Conservation (phyloP, 2,888 invertebrate genomes). For the Erebia ligea region DNA sequence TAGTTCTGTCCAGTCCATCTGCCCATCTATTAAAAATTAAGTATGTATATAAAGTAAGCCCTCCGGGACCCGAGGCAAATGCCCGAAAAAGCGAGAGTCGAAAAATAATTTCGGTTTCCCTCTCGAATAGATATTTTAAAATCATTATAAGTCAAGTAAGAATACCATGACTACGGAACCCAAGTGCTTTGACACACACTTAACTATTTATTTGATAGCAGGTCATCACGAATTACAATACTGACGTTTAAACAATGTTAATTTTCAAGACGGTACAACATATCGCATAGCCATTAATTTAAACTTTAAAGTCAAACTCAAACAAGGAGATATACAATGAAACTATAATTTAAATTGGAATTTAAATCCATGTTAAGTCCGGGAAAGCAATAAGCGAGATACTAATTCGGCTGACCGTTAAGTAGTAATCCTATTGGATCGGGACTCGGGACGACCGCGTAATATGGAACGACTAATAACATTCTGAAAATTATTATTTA, state of each 20-base stretch:
- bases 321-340: slow-evolving; percentile 26
- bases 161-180: too few species aligned
- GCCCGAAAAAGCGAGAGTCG: too few species aligned
- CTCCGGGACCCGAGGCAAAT: too few species aligned
- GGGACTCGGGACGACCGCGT: slow-evolving; percentile 49
- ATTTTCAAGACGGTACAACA: neutral
- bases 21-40: too few species aligned
- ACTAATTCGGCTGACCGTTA: slow-evolving; percentile 67
- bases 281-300: neutral
- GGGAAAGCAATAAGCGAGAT: slow-evolving; percentile 57
- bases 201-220: neutral
- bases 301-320: slow-evolving; percentile 6
- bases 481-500: slow-evolving; percentile 69
- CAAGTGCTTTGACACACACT: too few species aligned
- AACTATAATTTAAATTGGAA: slow-evolving; percentile 56
- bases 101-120: too few species aligned
- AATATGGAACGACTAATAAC: slow-evolving; percentile 63
- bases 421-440: slow-evolving; percentile 58
- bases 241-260: neutral
- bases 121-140: too few species aligned
- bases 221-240: neutral
- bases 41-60: too few species aligned
- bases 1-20: too few species aligned
- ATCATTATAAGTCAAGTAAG: too few species aligned
- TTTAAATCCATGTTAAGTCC: slow-evolving; percentile 58